Base-by-base conservation (phyloP, 2,888 invertebrate genomes). In the Alentia gelatinosa region DNA sequence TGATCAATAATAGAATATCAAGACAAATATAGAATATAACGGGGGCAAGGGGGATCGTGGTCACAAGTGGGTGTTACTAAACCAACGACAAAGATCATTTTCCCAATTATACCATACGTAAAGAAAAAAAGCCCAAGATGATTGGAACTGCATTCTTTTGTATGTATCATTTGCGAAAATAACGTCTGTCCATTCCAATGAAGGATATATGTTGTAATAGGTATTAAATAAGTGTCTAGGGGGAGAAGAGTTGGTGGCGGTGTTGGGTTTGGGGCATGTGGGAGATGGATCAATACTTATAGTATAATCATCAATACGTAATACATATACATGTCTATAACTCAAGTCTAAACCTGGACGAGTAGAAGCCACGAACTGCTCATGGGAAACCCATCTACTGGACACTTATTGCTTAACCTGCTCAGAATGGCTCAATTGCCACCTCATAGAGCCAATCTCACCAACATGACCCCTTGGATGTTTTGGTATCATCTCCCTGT, bases 321-420 rank as follows among this genome's bases (percentile, higher is more conserved):
- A 47, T 47, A 47, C 7, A 47, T 47, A 47, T n/a, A n/a, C n/a
- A n/a, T n/a, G n/a, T n/a, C n/a, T 68, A 56, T 68, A 68, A 68
- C 68, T 68, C 68, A 68, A 68, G 68, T 30, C 68, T 68, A 68
- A 68, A 68, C 68, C 4, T 68, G 68, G 68, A 68, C 68, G 68
- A 68, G n/a, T 3, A 4, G 68, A 68, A 68, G 26, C 68, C 68
- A 26, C 68, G 68, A 68, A 1, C 68, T 12, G 68, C 26, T 30
- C 3, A 4, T 4, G 68, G 23, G 12, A 68, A 68, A 30, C 68
- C 68, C 68, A 68, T 68, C 30, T 68, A 68, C 68, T 4, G 68
- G 68, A 68, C 68, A 68, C 3, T 3, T n/a, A 56, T 19, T 12
- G 56, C 19, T 56, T 3, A 9, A 3, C 56, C n/a, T 56, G n/a